A percentile compares a stretch with the other conserved stretches of the same genome.
Evolutionary conservation across 2,797 vertebrate genomes (phyloP).

Genomic region (Parotocinclus haroldoi): DNA sequence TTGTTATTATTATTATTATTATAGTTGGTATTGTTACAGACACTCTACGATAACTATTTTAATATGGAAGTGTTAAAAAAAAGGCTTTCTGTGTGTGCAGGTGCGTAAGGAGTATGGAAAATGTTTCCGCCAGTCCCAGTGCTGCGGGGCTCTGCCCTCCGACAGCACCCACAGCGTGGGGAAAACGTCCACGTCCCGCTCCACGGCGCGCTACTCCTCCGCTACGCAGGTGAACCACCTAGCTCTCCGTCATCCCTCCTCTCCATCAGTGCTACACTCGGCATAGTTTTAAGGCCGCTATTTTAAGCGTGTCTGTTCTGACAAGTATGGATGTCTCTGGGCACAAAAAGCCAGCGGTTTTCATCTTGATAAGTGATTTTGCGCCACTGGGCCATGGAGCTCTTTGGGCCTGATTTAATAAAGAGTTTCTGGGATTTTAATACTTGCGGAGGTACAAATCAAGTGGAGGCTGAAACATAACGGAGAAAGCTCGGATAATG

Average conservation of each 20-base stretch:
- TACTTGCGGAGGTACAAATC: neutral
- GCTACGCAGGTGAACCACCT: constrained; percentile 85
- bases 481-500: constrained; percentile 8
- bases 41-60: too few species aligned
- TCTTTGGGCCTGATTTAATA: constrained; percentile 23
- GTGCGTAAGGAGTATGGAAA: constrained; percentile 97
- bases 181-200: constrained; percentile 89
- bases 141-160: constrained; percentile 84
- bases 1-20: too few species aligned
- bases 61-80: too few species aligned
- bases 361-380: constrained; percentile 17
- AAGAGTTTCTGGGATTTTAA: constrained; percentile 11
- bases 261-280: neutral
- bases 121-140: constrained; percentile 94
- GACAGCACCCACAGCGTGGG: constrained; percentile 90
- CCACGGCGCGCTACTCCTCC: constrained; percentile 93
- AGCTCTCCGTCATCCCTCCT: neutral
- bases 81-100: constrained; percentile 56
- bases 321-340: neutral
- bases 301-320: neutral
- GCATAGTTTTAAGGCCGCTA: neutral
- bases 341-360: neutral
- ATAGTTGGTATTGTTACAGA: too few species aligned
- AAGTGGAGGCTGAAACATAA: neutral
- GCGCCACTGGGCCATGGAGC: neutral